A percentile compares a stretch with the other conserved stretches of the same genome.
phyloP scores from a whole-genome alignment of 2,113 vertebrate species.

The Quiscalus mexicanus region DNA sequence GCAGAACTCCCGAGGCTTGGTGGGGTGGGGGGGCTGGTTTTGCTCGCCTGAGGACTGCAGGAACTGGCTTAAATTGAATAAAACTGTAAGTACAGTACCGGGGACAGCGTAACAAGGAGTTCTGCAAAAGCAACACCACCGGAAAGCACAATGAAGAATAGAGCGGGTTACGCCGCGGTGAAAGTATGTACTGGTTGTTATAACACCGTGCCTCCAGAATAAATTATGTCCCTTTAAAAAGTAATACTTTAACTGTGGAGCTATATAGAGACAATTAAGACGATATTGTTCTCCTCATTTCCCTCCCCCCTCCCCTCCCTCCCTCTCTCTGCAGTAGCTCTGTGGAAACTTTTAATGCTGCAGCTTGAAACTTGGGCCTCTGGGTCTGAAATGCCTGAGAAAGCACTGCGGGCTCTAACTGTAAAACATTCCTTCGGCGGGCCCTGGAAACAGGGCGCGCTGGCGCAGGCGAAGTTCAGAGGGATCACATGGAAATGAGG shows the following conservation, averaged over 20 bases:
- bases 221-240: conserved; percentile 73
- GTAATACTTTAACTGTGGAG: conserved; percentile 66
- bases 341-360: conserved; percentile 73
- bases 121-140: conserved; percentile 66
- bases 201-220: conserved; percentile 59
- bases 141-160: conserved; percentile 62
- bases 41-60: not conserved
- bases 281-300: conserved; percentile 59
- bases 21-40: not conserved
- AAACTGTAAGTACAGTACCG: conserved; percentile 63
- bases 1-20: conserved; percentile 9
- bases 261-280: conserved; percentile 71
- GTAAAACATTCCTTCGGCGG: conserved; percentile 76
- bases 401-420: conserved; percentile 73
- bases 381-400: conserved; percentile 75
- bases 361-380: conserved; percentile 61
- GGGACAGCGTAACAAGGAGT: conserved; percentile 45
- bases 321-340: conserved; percentile 63
- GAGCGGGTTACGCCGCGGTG: conserved; percentile 56
- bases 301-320: not conserved
- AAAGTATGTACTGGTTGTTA: conserved; percentile 65
- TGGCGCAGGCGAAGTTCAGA: conserved; percentile 72
- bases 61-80: conserved; percentile 65
- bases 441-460: conserved; percentile 76
- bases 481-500: conserved; percentile 76